Evolutionary conservation across 2,797 vertebrate genomes (phyloP).

Genomic region (Alectoris magna): DNA sequence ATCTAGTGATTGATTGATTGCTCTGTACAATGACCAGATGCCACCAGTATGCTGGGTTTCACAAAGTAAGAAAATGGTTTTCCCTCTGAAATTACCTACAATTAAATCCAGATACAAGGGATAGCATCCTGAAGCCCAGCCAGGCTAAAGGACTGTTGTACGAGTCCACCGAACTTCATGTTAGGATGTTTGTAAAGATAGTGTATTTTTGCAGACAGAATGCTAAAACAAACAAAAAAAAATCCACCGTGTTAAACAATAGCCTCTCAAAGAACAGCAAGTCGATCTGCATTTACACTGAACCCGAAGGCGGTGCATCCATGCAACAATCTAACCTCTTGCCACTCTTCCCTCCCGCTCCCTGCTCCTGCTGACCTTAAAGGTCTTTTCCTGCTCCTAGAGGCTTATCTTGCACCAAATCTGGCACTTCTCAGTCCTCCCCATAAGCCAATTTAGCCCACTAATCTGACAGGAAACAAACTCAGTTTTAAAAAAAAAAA

Average conservation of each 20-base stretch:
- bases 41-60: not conserved
- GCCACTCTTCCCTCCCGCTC: not conserved
- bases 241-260: not conserved
- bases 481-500: not conserved
- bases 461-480: conserved; percentile 72
- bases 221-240: not conserved
- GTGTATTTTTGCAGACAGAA: not conserved
- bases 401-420: conserved; percentile 56
- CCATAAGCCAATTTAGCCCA: conserved; percentile 42
- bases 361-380: not conserved
- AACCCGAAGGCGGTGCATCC: not conserved
- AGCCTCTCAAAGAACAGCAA: accelerated
- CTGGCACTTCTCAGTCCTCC: conserved; percentile 20
- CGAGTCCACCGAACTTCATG: not conserved
- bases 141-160: not conserved
- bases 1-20: conserved; percentile 52
- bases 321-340: not conserved
- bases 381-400: conserved; percentile 36
- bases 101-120: conserved; percentile 54
- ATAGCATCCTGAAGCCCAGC: not conserved
- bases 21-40: conserved; percentile 36
- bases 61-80: conserved; percentile 5
- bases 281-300: not conserved
- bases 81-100: conserved; percentile 16
- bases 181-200: not conserved